phyloP scores from a whole-genome alignment of 2,888 invertebrate genomes.

The Formica aserva region DNA sequence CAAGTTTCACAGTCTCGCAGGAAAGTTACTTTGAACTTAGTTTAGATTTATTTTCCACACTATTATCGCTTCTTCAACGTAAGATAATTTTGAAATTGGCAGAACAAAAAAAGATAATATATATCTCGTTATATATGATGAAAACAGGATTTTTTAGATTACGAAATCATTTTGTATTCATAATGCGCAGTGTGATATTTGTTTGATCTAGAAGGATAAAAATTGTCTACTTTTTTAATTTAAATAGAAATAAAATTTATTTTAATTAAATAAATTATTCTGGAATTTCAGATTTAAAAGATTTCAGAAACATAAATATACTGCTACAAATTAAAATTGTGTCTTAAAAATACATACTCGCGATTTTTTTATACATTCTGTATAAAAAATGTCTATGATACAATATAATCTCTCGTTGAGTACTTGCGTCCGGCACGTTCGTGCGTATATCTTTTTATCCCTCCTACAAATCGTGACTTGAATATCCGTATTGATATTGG shows the following conservation, averaged over 20 bases:
- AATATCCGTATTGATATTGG: constrained; percentile 17
- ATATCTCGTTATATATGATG: not conserved
- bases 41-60: constrained; percentile 12
- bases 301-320: not conserved
- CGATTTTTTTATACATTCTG: not conserved
- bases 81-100: constrained; percentile 13
- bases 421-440: constrained; percentile 6
- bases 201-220: not conserved
- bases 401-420: constrained; percentile 3
- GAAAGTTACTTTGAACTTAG: not conserved
- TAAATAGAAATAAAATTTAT: not conserved
- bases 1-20: not conserved
- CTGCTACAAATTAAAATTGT: not conserved
- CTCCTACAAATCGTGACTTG: constrained; percentile 25
- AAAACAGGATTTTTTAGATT: not conserved
- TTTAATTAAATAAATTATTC: not conserved
- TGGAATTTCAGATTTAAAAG: not conserved
- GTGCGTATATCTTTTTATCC: not conserved
- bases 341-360: not conserved
- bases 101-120: not conserved
- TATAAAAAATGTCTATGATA: not conserved
- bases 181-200: not conserved
- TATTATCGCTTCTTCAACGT: not conserved
- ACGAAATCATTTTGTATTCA: not conserved
- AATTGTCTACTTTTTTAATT: not conserved